Evolutionary conservation across 2,113 vertebrate genomes (phyloP), one percentile per base, ranked within the genome.

Genomic region (Eolophus roseicapilla): DNA sequence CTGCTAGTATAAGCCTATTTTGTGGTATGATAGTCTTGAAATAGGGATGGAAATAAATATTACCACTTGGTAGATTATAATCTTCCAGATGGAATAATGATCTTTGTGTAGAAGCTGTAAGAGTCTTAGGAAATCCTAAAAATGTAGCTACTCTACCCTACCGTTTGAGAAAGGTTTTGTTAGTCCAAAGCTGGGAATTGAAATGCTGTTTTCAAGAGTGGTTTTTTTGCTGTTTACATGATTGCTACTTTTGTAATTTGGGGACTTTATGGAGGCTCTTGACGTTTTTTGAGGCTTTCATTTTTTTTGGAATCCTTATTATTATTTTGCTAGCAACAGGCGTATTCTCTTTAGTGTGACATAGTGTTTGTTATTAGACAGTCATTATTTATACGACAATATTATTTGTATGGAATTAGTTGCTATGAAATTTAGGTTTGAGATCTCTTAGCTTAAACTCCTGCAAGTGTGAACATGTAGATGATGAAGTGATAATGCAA

Each of bases 61-160:
- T 93, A 46, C 17, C 13, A 55, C 43, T 89, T 85, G 49, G 79
- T 82, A 90, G 82, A 94, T 85, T 82, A 81, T 85, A 76, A 69
- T 89, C 44, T 90, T 77, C 63, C 46, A 70, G 62, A 76, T 68
- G 41, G 47, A 84, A 46, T 80, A 90, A 87, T 20, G 41, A 82
- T 87, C 19, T 73, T 47, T 71, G 14, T 43, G 35, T 79, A 70
- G 49, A 90, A 85, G 37, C 20, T 67, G 69, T 37, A 4, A 77
- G 17, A 10, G 12, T 69, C 59, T 87, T 33, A 70, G 65, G 90
- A 90, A 93, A 93, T 63, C 65, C 21, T 43, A 73, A 20, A 37
- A 82, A 43, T 76, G 47, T 69, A 82, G 17, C 9, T 91, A 19
- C 65, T 76, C 29, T 90, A 73, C 20, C 37, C 37, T 77, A 29